Conservation (phyloP, 2,888 invertebrate genomes). For the Sesamia inferens region DNA sequence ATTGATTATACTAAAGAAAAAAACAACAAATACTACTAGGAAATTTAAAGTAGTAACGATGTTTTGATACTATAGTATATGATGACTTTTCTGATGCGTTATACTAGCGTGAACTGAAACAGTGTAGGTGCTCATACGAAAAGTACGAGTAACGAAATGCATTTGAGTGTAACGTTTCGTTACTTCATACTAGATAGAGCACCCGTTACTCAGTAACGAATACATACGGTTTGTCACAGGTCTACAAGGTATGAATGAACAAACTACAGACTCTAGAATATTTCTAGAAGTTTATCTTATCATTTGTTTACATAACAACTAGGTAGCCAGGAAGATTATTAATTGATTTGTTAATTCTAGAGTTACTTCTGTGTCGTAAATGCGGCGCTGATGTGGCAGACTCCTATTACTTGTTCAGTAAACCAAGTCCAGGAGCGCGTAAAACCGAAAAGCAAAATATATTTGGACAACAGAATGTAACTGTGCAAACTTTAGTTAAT, state of each 20-base stretch:
- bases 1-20: no score
- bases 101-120: no score
- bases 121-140: no score
- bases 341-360: constrained; percentile 73
- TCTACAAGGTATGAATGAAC: constrained; percentile 70
- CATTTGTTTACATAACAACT: constrained; percentile 49
- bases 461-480: constrained; percentile 88
- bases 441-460: constrained; percentile 86
- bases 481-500: constrained; percentile 89
- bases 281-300: constrained; percentile 8
- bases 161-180: no score
- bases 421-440: constrained; percentile 86
- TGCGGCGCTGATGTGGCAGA: constrained; percentile 91
- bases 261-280: not conserved
- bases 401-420: constrained; percentile 86
- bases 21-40: no score
- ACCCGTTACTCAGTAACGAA: no score
- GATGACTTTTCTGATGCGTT: no score
- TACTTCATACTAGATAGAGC: no score
- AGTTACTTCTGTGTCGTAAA: constrained; percentile 89
- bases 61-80: no score
- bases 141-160: no score
- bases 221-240: no score
- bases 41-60: no score
- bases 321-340: not conserved